Percentiles rank a stretch among this genome's conserved stretches.
These are phyloP conservation scores for Agonopterix alstromeriana DNA, from an alignment of 2,888 invertebrate species.

Conservation along the genomic window DNA sequence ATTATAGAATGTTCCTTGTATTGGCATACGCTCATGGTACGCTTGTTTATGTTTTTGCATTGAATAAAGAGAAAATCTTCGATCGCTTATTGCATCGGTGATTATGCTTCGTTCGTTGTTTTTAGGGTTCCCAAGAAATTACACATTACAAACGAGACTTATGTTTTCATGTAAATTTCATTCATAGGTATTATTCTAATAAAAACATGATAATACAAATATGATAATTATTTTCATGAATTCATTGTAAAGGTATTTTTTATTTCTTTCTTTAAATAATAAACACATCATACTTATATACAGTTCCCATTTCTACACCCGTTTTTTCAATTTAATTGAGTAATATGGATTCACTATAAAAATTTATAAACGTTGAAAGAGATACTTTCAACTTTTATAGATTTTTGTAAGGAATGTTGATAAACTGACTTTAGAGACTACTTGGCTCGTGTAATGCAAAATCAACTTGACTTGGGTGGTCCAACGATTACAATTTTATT, in stretches of 20 bases:
- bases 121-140: not conserved
- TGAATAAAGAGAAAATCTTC: slow-evolving; percentile 40
- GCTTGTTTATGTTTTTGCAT: slow-evolving; percentile 21
- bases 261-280: too few species aligned
- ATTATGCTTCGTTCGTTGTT: slow-evolving; percentile 4
- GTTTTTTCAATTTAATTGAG: too few species aligned
- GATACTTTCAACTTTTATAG: too few species aligned
- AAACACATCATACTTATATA: too few species aligned
- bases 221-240: not conserved
- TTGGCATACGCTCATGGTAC: slow-evolving; percentile 22
- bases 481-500: not conserved
- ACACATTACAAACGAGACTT: not conserved
- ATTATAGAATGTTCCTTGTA: slow-evolving; percentile 31
- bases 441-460: too few species aligned
- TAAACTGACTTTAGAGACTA: too few species aligned
- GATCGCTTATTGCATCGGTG: slow-evolving; percentile 13
- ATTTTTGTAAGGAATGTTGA: too few species aligned
- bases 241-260: too few species aligned
- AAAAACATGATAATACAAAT: not conserved
- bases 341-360: too few species aligned
- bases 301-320: too few species aligned
- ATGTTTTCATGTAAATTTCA: not conserved
- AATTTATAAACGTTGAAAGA: too few species aligned
- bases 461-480: not conserved
- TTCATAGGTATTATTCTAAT: not conserved